These are phyloP conservation scores for Caenorhabditis japonica DNA, from an alignment of 2,888 invertebrate genomes.

Conservation along the genomic window DNA sequence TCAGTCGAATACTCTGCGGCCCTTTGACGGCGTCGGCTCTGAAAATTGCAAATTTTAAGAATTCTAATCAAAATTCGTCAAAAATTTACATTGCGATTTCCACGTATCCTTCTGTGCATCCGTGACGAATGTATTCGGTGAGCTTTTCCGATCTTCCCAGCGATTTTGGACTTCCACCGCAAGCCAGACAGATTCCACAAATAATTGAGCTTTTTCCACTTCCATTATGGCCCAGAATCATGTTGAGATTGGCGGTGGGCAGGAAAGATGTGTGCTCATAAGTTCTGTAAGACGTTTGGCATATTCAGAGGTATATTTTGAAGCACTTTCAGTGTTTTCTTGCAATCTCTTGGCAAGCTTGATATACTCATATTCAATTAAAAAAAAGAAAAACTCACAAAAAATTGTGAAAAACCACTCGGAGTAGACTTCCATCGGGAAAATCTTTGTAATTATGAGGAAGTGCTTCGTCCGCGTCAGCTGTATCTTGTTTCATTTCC, in stretches of 20 bases:
- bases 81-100: conserved; percentile 63
- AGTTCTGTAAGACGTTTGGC: conserved; percentile 61
- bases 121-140: conserved; percentile 69
- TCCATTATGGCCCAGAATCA: conserved; percentile 73
- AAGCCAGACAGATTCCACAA: conserved; percentile 74
- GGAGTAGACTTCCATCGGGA: conserved; percentile 62
- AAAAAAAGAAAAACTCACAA: conserved; percentile 52
- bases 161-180: conserved; percentile 68
- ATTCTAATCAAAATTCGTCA: neutral
- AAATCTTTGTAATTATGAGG: conserved; percentile 23
- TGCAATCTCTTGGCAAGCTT: neutral
- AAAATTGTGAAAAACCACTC: conserved; percentile 64
- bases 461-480: conserved; percentile 2
- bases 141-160: conserved; percentile 70
- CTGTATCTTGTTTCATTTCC: neutral
- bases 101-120: conserved; percentile 64
- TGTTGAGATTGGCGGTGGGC: conserved; percentile 68
- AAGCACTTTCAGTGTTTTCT: neutral
- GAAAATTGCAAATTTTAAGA: conserved; percentile 4
- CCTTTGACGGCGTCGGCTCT: conserved; percentile 43
- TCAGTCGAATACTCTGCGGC: conserved; percentile 39
- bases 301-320: neutral
- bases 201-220: conserved; percentile 73
- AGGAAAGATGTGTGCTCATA: conserved; percentile 62
- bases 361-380: conserved; percentile 9